phyloP scores from a whole-genome alignment of 2,888 invertebrate genomes.

The Altica lythri region DNA sequence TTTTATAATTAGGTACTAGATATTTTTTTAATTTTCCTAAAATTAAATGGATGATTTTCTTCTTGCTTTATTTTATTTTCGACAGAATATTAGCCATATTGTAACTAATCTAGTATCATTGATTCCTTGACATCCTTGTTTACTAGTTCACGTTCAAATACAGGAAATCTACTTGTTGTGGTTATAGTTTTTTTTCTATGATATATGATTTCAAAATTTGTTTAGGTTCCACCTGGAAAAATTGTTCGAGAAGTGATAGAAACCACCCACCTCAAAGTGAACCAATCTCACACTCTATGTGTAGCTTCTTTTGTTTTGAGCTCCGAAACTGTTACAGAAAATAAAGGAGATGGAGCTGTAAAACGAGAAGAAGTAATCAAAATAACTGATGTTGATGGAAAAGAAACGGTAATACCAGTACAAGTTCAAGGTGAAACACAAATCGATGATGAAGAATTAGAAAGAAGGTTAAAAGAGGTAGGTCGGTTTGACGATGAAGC shows the following conservation, averaged over 20 bases:
- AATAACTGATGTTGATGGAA: slow-evolving; percentile 32
- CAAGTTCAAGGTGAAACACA: slow-evolving; percentile 34
- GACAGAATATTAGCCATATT: background rate
- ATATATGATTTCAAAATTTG: background rate
- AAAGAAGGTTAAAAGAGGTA: slow-evolving; percentile 59
- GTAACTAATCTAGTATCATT: background rate
- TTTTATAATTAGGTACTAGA: too few relatives aligned
- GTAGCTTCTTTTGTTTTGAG: slow-evolving; percentile 62
- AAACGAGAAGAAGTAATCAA: slow-evolving; percentile 37
- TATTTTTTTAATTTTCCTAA: background rate
- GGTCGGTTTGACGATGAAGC: slow-evolving; percentile 54
- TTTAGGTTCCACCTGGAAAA: slow-evolving; percentile 55
- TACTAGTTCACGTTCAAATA: background rate
- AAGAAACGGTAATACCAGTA: slow-evolving; percentile 27
- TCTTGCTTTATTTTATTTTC: background rate
- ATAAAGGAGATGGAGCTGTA: slow-evolving; percentile 41
- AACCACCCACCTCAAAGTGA: slow-evolving; percentile 60
- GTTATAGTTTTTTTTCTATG: too few relatives aligned
- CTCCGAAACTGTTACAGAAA: slow-evolving; percentile 59
- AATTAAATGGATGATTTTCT: background rate
- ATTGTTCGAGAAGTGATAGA: slow-evolving; percentile 60
- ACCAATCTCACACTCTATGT: slow-evolving; percentile 60
- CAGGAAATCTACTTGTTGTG: too few relatives aligned
- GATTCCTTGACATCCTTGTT: too few relatives aligned
- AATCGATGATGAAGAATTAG: slow-evolving; percentile 52